Evolutionary conservation across 2,888 invertebrate species (phyloP), one percentile per base, ranked within the genome.

Genomic region (Trissoscelio sp.): DNA sequence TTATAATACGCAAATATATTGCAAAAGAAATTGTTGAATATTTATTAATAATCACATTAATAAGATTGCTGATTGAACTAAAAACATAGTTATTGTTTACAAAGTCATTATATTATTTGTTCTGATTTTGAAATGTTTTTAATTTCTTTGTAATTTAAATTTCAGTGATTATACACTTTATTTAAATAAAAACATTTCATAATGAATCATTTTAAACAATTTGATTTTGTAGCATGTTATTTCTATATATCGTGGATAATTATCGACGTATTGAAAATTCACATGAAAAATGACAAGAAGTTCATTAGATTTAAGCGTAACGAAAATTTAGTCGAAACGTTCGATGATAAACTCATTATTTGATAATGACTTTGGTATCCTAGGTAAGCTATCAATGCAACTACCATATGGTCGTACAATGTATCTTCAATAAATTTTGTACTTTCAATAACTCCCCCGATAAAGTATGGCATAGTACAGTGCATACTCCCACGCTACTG

Each of bases 361-460:
- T 72, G 75, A 75, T 82, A 79, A 75, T 79, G 69, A 82, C 66
- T 75, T 60, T 31, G 58, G 69, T 75, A 70, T 74, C 78, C 57
- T 58, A 70, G 66, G 66, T 79, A 74, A 78, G 60, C 79, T 74
- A 82, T 78, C 67, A 75, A 58, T 58, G 67, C 74, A 60, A 46
- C 64, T 70, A 74, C 74, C 79, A 75, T 82, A 82, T 82, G 82
- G 79, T 31, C 55, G 62, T 57, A 51, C 82, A 72, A 82, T 82
- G 72, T 75, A 82, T 82, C 82, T 82, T 79, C 82, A 75, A 82
- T 82, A 82, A 79, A 82, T 82, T 82, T 79, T n/a, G 62, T 67
- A 79, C 82, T 82, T 82, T 82, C 79, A 82, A 79, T 82, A 82
- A 79, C 82, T 79, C 79, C 37, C 77, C 16, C 62, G 62, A 75